These are phyloP conservation scores for Oryzias sinensis DNA, from an alignment of 2,797 vertebrate genomes.

Conservation along the genomic window DNA sequence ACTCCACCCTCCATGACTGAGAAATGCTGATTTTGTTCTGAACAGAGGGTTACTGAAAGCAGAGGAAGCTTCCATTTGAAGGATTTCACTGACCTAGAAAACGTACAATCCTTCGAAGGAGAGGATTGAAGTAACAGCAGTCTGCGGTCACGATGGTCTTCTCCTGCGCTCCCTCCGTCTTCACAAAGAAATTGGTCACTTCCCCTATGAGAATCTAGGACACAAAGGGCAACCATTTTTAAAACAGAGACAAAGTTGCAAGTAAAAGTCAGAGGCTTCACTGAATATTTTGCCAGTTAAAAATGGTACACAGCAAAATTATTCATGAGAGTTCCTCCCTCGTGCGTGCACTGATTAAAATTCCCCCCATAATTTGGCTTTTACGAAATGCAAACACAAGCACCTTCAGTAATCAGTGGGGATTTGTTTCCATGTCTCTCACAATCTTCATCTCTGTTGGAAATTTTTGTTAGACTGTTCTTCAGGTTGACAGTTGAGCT, in stretches of 20 bases:
- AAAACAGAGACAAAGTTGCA: conserved; percentile 15
- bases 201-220: conserved; percentile 88
- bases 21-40: too few species aligned
- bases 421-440: conserved; percentile 23
- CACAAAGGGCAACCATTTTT: conserved; percentile 16
- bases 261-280: conserved; percentile 12
- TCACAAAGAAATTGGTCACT: conserved; percentile 84
- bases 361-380: conserved; percentile 31
- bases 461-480: neutral
- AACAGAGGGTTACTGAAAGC: conserved; percentile 4
- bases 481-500: neutral
- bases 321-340: conserved; percentile 40
- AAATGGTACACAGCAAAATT: conserved; percentile 27
- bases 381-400: conserved; percentile 37
- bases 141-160: conserved; percentile 88
- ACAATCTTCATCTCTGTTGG: conserved; percentile 2
- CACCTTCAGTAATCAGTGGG: conserved; percentile 28
- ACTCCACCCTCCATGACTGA: too few species aligned
- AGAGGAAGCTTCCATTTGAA: conserved; percentile 21
- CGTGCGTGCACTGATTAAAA: conserved; percentile 13
- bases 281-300: conserved; percentile 32
- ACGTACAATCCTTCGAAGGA: conserved; percentile 87
- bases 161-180: conserved; percentile 79
- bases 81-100: conserved; percentile 83
- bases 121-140: conserved; percentile 91